Base-by-base conservation (phyloP, 2,113 vertebrate genomes). In the Onychorhynchus coronatus region DNA sequence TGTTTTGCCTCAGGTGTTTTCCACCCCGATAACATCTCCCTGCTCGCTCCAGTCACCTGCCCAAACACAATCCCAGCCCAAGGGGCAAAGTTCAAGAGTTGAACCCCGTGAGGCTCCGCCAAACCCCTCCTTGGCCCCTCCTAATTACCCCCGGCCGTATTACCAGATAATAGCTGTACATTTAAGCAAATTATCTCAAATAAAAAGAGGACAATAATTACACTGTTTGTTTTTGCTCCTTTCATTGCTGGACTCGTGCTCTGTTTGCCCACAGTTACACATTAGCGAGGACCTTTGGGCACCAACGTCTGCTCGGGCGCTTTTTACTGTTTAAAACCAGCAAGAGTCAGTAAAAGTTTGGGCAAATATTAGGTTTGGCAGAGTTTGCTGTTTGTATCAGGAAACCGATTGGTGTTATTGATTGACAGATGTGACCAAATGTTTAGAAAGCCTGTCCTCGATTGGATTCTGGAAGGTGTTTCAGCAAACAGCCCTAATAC, bases 321-420 rank as follows among this genome's bases (percentile, higher is more conserved):
- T 97, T 90, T 3, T 91, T 89, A 94, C 95, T 94, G 93, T 96
- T 98, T 97, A 91, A 94, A 97, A 91, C 93, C 80, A 89, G 89
- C 95, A 90, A 91, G 89, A 96, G 96, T 97, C 97, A 98, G 95
- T 98, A 97, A 97, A 98, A 95, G 73, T 95, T 96, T 98, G 95
- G 97, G 96, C 97, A 98, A 99, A 99, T 98, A 99, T 99, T 99
- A 96, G 97, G 96, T 96, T 98, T 99, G 98, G 98, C 98, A 97
- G 95, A 70, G 92, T 84, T 97, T 94, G 95, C 96, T 78, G 97
- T 97, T 98, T 96, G 94, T 95, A 97, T 98, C 98, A 97, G 98
- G 97, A 98, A 97, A 98, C 97, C 97, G 98, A 99, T 98, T 97
- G 97, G 96, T 28, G 93, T 92, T 96, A 97, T 95, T 98, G 98